Percentiles rank a stretch among this genome's conserved stretches.
phyloP scores from a whole-genome alignment of 2,797 vertebrate species.

The Coreius guichenoti region DNA sequence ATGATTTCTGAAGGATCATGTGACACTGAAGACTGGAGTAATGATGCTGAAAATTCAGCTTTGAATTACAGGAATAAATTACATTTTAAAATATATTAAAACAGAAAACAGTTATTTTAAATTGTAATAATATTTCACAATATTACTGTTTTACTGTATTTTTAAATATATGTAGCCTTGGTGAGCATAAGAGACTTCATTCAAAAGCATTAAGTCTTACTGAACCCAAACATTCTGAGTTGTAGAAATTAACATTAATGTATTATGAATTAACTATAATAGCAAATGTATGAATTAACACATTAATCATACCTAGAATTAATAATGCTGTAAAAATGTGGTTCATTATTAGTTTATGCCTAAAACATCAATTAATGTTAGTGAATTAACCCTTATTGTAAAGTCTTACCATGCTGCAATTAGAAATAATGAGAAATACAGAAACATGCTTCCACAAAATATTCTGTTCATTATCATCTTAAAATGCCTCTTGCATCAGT shows the following conservation, averaged over 20 bases:
- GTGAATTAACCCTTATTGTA: not conserved
- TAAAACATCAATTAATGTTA: not conserved
- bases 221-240: not conserved
- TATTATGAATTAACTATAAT: not conserved
- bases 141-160: not conserved
- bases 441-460: slow-evolving; percentile 12
- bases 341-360: not conserved
- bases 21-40: not conserved
- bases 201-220: not conserved
- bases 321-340: not conserved
- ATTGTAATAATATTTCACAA: not conserved
- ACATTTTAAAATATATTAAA: not conserved
- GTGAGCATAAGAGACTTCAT: not conserved
- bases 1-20: not conserved
- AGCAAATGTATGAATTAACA: not conserved
- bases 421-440: not conserved
- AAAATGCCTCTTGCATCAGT: slow-evolving; percentile 16
- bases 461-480: not conserved
- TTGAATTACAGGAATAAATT: not conserved
- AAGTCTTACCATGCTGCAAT: not conserved
- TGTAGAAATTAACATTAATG: not conserved
- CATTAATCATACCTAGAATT: not conserved
- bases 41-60: not conserved
- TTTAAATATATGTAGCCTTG: not conserved
- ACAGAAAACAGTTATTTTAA: not conserved